Base-by-base conservation (phyloP, 1,140 invertebrate genomes). In the Whitmania pigra region DNA sequence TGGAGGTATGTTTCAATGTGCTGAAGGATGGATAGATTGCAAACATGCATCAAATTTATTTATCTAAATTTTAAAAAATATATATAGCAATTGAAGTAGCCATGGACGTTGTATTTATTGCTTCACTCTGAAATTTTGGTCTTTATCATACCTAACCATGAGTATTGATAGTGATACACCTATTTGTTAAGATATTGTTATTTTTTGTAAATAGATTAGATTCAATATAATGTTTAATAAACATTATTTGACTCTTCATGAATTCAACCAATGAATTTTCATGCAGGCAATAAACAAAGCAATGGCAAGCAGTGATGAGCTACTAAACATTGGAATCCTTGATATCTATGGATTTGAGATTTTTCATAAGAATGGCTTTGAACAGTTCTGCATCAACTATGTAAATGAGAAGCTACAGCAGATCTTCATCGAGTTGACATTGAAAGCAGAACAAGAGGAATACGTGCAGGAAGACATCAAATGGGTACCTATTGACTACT, bases 371-470 rank as follows among this genome's bases (percentile, higher is more conserved):
- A 88, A 88, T 79, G 88, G 82, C 70, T 93, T 93, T 82, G 90
- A 92, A 79, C 82, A 91, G 80, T 91, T 94, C 79, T 94, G 92
- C 84, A 97, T 95, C 73, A 96, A 97, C 83, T 97, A 92, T 83
- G 94, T 94, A 72, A 89, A 90, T 80, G 88, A 89, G 80, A 89
- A 90, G 79, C 82, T 89, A n/a, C 88, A 89, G 77, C 88, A 89
- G 78, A 89, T 89, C 70, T 90, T 90, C 78, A 89, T 90, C 75
- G 88, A 89, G 75, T 80, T 89, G 27, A 90, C 88, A 0, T 78
- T 90, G 29, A 89, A 89, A 79, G 86, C 87, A 60, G 88, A 89
- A 80, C 80, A 82, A 78, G 88, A 89, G 78, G 88, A 89, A 77
- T 89, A 89, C 78, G 84, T 88, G 4, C 80, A 85, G 71, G 88